Evolutionary conservation across 2,113 vertebrate species (phyloP), one percentile per base, ranked within the genome.

Genomic region (Dascyllus trimaculatus): DNA sequence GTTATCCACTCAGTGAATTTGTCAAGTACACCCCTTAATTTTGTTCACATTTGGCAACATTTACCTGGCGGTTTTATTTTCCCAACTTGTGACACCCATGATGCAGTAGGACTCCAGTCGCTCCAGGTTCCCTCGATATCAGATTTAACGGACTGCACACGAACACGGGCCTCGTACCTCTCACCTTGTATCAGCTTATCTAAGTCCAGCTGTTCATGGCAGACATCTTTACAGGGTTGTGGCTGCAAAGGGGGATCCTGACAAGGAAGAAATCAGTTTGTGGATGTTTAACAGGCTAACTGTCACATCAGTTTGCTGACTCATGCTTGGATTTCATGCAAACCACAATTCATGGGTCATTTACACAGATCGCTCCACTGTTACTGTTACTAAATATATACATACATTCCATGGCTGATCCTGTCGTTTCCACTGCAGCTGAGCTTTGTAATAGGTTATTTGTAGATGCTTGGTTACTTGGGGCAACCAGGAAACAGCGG

Each of bases 21-120:
- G 38, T 40, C 29, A 29, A 29, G n/a, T 40, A 40, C 10, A 40
- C 38, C 38, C 10, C 2, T 40, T 13, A 40, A 10, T 9, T 40
- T 40, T 40, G 38, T 2, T 40, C 38, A 40, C 13, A 13, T 40
- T 40, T 10, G 38, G 11, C 38, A 10, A 11, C 38, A 40, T 40
- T 29, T 52, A 81, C 73, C 82, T 78, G 45, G 9, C 29, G 22
- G 19, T 35, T 64, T 74, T 1, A n/a, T n/a, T n/a, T 0, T 25
- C 22, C 85, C 88, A 0, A 65, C n/a, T 1, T 4, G 1, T 2
- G 91, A 89, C 17, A 25, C 40, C 93, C 89, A 92, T 8, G 82
- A 68, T 51, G n/a, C 43, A 8, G 17, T 49, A 19, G 73, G 77
- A 70, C 92, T 71, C 93, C 93, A 94, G 17, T 93, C 90, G 19